Conservation (phyloP, 2,797 vertebrate genomes). For the Darevskia mixta region DNA sequence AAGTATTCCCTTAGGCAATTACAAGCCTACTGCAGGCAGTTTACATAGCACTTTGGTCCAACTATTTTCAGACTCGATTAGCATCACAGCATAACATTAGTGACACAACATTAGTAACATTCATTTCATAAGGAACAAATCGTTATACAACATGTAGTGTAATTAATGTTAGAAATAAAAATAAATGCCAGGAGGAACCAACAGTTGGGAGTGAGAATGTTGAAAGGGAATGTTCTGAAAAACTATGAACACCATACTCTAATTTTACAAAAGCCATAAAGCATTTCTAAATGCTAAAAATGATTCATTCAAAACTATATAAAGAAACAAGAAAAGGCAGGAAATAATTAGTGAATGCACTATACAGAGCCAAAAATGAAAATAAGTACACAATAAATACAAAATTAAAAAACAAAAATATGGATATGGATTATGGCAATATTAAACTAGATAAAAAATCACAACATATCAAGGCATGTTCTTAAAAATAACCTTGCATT, state of each 20-base stretch:
- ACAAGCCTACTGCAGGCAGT: background rate
- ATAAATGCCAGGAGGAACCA: background rate
- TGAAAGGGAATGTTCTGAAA: background rate
- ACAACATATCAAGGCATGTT: background rate
- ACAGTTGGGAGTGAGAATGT: background rate
- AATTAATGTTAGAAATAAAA: background rate
- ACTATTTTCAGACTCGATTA: fast-evolving
- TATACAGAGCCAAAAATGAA: background rate
- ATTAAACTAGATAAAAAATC: background rate
- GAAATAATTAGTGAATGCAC: background rate
- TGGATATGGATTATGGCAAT: background rate
- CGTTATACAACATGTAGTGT: fast-evolving
- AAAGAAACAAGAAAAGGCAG: background rate
- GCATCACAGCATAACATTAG: fast-evolving
- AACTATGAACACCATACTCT: fast-evolving
- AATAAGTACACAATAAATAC: background rate
- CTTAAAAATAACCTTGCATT: background rate
- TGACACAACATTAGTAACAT: fast-evolving
- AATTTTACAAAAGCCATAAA: background rate
- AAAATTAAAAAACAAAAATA: background rate
- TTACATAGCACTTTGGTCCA: background rate
- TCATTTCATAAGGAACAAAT: fast-evolving
- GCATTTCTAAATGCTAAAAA: slow-evolving; percentile 4
- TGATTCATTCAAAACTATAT: background rate
- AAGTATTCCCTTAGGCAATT: fast-evolving